phyloP scores from a whole-genome alignment of 92 coral and sea anemone species.

The Umimayanthus kanabou region DNA sequence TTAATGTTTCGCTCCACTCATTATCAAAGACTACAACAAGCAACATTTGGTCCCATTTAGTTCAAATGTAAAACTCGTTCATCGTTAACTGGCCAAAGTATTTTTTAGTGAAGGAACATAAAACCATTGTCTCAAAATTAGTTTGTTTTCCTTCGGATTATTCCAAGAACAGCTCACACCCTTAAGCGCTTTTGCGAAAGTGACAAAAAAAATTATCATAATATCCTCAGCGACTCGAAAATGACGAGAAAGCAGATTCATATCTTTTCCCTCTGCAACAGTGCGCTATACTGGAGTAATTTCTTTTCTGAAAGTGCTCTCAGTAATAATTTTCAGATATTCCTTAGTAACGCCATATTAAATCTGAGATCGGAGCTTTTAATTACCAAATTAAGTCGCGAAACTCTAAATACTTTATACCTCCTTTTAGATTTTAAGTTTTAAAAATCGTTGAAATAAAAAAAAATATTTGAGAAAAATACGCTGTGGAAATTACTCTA shows the following conservation, averaged over 20 bases:
- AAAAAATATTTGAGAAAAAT: background rate
- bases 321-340: background rate
- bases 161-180: background rate
- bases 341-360: constrained; percentile 5
- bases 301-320: background rate
- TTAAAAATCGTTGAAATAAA: background rate
- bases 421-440: background rate
- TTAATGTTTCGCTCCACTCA: background rate
- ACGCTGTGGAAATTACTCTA: background rate
- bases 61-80: background rate
- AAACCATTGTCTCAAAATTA: background rate
- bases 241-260: background rate
- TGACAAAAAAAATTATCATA: background rate
- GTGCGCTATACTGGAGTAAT: background rate
- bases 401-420: background rate
- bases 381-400: background rate
- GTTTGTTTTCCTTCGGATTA: background rate
- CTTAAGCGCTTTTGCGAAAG: background rate
- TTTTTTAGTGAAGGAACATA: background rate
- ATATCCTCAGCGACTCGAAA: constrained; percentile 17
- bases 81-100: background rate
- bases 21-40: constrained; percentile 6
- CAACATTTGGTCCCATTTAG: background rate
- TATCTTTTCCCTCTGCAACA: background rate
- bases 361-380: background rate